Evolutionary conservation across 1,140 invertebrate species (phyloP), one percentile per base, ranked within the genome.

Genomic region (Solen grandis): DNA sequence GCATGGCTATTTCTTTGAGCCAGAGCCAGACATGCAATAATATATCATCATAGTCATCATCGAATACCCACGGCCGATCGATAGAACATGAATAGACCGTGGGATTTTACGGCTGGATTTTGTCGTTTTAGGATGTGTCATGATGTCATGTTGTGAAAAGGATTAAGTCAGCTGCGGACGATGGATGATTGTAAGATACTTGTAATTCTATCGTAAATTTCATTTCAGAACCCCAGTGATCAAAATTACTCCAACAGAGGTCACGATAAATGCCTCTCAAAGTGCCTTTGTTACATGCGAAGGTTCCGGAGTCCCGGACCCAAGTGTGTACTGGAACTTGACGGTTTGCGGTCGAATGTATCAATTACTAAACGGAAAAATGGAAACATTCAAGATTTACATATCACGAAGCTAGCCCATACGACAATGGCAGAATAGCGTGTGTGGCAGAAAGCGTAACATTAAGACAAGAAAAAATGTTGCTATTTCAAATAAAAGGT

Each of bases 401-500:
- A 54, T 0, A 82, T 14, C 59, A 52, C 1, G 81, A 75, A 22
- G 80, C 76, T 22, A 85, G 73, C 74, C 50, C 54, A 41, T 41
- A 25, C 2, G 84, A 85, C 25, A 81, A 70, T 50, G 84, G 84
- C 2, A 72, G 57, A 60, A 41, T 85, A n/a, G 50, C 46, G 0
- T 85, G 84, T 62, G 25, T 80, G 22, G 84, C 84, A 8, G 80
- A 85, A 80, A 77, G 73, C 54, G 22, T 52, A 27, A 25, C 22
- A 46, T 16, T 69, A 29, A 19, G 5, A 27, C 13, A 3, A 22
- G 22, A 5, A 33, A 33, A 55, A 27, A 27, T 66, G 29, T 52
- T 55, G 14, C 14, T 63, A 1, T 78, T 84, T 46, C 65, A 86
- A 83, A 55, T 50, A 76, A n/a, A n/a, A n/a, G n/a, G n/a, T n/a